phyloP scores from a whole-genome alignment of 1,140 invertebrate species.

The Rhopalosiphum maidis region DNA sequence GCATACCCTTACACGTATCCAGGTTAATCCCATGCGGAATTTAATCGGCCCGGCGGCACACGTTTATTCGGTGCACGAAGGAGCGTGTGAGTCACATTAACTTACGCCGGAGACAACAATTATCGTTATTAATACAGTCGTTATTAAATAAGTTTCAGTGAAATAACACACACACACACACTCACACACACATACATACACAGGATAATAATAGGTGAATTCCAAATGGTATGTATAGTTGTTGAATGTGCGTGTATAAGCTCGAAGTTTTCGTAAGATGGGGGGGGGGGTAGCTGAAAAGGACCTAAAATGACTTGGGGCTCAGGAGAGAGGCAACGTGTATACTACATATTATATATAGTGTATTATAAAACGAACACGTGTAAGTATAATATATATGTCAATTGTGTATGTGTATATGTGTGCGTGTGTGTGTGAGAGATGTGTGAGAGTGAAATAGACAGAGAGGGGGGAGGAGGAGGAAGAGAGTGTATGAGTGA shows the following conservation, averaged over 20 bases:
- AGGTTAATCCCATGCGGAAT: not conserved
- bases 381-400: not conserved
- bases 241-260: not conserved
- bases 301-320: not conserved
- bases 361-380: not conserved
- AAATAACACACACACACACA: not conserved
- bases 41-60: not conserved
- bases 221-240: not conserved
- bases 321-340: not conserved
- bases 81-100: not conserved
- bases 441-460: not conserved
- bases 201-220: not conserved
- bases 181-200: not conserved
- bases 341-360: not conserved
- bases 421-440: not conserved
- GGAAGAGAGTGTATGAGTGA: not conserved
- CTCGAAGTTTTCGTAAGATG: not conserved
- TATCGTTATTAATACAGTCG: conserved; percentile 38
- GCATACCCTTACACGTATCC: not conserved
- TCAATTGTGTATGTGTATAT: not conserved
- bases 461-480: not conserved
- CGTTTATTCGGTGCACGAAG: not conserved
- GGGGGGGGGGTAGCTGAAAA: not conserved
- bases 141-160: conserved; percentile 47
- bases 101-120: conserved; percentile 39